These are phyloP conservation scores for Temnopleurus reevesii DNA, from an alignment of 53 echinoderm and acorn worm species.

Conservation along the genomic window DNA sequence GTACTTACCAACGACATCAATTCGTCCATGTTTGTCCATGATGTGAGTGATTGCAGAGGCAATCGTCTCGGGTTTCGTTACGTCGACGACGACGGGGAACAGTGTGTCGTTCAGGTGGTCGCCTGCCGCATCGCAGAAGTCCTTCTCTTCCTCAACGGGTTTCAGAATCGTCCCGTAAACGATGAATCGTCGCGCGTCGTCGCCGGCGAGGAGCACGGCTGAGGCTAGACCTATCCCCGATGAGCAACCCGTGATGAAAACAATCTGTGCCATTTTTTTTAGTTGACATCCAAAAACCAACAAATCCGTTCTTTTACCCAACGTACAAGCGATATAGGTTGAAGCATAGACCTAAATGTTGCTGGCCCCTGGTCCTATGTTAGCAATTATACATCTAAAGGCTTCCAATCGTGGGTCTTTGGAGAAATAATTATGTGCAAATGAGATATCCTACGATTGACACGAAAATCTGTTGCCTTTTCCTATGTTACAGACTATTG, in stretches of 20 bases:
- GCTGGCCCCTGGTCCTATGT: no score
- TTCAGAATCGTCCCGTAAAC: slow-evolving; percentile 31
- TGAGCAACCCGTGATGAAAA: slow-evolving; percentile 29
- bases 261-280: neutral
- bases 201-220: slow-evolving; percentile 5
- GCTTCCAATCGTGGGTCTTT: no score
- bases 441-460: no score
- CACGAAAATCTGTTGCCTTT: no score
- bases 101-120: slow-evolving; percentile 6
- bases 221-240: slow-evolving; percentile 12
- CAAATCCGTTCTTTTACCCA: no score
- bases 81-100: slow-evolving; percentile 20
- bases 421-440: no score
- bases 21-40: slow-evolving; percentile 21
- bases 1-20: slow-evolving; percentile 10
- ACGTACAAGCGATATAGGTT: no score
- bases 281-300: no score
- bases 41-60: neutral
- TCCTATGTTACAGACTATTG: no score
- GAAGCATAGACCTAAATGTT: no score
- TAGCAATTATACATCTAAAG: no score
- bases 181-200: neutral
- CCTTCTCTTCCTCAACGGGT: neutral
- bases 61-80: slow-evolving; percentile 43
- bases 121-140: no score